phyloP scores from a whole-genome alignment of 1,140 invertebrate genomes.

The Drosophila orena region DNA sequence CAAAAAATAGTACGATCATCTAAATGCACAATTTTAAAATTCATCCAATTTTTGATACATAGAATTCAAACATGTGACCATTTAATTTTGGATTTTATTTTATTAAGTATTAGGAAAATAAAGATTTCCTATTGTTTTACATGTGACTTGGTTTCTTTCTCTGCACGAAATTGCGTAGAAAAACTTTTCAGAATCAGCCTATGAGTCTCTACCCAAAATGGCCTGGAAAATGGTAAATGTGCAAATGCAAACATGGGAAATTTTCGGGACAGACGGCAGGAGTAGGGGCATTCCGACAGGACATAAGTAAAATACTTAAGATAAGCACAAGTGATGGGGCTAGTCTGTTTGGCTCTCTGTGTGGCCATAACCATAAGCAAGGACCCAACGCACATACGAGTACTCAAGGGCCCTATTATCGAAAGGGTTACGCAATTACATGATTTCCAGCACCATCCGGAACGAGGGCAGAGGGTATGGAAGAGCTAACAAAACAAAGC shows the following conservation, averaged over 20 bases:
- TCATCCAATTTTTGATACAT: too few species aligned
- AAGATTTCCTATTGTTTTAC: not conserved
- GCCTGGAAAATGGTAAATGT: slow-evolving; percentile 64
- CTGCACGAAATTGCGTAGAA: slow-evolving; percentile 7
- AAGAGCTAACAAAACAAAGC: slow-evolving; percentile 57
- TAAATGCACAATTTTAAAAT: too few species aligned
- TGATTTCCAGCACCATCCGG: slow-evolving; percentile 40
- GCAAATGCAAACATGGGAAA: slow-evolving; percentile 62
- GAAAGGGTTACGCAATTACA: slow-evolving; percentile 84
- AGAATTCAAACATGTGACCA: too few species aligned
- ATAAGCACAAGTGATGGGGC: slow-evolving; percentile 76
- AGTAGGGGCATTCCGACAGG: slow-evolving; percentile 38
- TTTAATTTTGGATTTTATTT: too few species aligned
- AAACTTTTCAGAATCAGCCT: slow-evolving; percentile 9
- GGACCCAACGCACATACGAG: slow-evolving; percentile 46
- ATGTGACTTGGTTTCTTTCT: not conserved
- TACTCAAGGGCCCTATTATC: slow-evolving; percentile 83
- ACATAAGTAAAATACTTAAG: slow-evolving; percentile 83
- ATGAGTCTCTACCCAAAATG: slow-evolving; percentile 20
- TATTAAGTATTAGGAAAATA: too few species aligned
- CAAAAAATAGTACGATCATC: too few species aligned
- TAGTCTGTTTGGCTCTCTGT: slow-evolving; percentile 26
- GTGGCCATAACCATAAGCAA: slow-evolving; percentile 68
- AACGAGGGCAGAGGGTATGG: slow-evolving; percentile 3
- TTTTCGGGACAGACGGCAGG: slow-evolving; percentile 30